Base-by-base conservation (phyloP, 1,140 invertebrate genomes). In the Pseudomyrmex dendroicus region DNA sequence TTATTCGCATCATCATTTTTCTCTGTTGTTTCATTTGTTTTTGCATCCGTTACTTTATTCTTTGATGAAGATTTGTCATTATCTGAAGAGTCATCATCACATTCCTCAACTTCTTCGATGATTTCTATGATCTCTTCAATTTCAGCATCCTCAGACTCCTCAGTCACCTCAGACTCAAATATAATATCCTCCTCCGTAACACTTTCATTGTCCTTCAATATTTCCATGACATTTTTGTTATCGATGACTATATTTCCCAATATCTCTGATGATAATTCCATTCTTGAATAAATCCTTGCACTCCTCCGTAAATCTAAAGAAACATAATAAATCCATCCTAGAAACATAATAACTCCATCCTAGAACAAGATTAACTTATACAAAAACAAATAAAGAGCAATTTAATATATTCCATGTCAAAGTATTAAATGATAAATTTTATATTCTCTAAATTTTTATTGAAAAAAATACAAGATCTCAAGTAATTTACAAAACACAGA, bases 101-200 rank as follows among this genome's bases (percentile, higher is more conserved):
- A 52, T 63, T 92, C 89, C 70, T 92, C 91, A 44, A 84, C 63
- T 56, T 92, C 92, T 67, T 93, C 93, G 2, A 93, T 91, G 78
- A 93, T 92, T 89, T 91, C 90, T 63, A 91, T 86, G 73, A 90
- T 91, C 67, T 92, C 92, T 20, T 93, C 92, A 52, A 89, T 88
- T 15, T 92, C 91, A 9, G 88, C 84, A 5, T 86, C 89, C 0
- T 68, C 86, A 15, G 64, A 59, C 57, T 90, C 90, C 15, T 90
- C 92, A 1, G 73, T 74, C 17, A 84, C 86, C 76, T 92, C 91
- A 3, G 91, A 86, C 35, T 93, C 89, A 12, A 92, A 89, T 66
- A 92, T 91, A 7, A 93, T 90, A 52, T 92, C 86, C 35, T 92
- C 86, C 12, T 90, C 90, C 1, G 86, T 76, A 1, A 90, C 78